Evolutionary conservation across 2,888 invertebrate species (phyloP), one percentile per base, ranked within the genome.

Genomic region (Operophtera brumata): DNA sequence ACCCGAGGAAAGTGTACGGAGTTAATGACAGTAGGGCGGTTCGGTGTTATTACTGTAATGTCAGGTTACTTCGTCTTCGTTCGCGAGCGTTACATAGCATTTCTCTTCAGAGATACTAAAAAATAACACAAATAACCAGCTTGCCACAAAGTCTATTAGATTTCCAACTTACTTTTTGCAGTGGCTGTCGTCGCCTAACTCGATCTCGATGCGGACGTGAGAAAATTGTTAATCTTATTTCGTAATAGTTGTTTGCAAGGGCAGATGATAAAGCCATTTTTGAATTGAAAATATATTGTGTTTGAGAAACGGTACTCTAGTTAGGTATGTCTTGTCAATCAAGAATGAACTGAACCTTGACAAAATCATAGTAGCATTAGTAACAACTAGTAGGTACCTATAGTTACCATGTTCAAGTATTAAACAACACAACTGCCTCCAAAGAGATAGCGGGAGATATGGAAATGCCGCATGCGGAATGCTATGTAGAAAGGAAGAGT

Each of bases 121-220:
- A 86, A 87, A 83, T 80, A 84, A 84, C 74, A 85, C 79, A 87
- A 86, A 84, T 82, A 83, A 82, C 81, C 78, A 76, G 78, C 83
- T 84, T 73, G 85, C 86, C 86, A 82, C 87, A 87, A 87, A 86
- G 83, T 84, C 87, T 86, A 88, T 88, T 87, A 88, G 84, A 86
- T 86, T 88, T 83, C 81, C 80, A 83, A 82, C 76, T 86, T 80
- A 84, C 80, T 89, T 87, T 88, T 88, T 87, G 86, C 81, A 77
- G 77, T 82, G 80, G 79, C 80, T 83, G 84, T 85, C 80, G 81
- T 83, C 84, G 78, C 76, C 84, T 82, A 84, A 85, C 84, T 83
- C 81, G 79, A 83, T 82, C 82, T 83, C 82, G 79, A 84, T 82
- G 82, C 79, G 80, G 80, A 87, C 85, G 84, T 85, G 85, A 86